Evolutionary conservation across 2,113 vertebrate species (phyloP), one percentile per base, ranked within the genome.

Genomic region (Stomatorhinus ivindoensis): DNA sequence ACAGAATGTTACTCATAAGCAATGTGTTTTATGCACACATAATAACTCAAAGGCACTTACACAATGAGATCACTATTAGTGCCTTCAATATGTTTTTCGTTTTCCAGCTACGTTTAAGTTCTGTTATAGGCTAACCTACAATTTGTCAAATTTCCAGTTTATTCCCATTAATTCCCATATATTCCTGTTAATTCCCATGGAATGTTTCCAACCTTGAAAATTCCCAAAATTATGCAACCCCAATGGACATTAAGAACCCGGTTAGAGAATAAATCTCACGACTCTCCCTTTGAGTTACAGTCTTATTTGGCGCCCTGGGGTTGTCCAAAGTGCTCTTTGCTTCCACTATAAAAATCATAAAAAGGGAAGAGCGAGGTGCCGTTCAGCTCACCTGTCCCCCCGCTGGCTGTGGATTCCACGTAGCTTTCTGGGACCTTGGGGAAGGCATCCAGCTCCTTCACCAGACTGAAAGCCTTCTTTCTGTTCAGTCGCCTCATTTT

Each of bases 391-490:
- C 98, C 98, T 93, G 98, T 99, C 89, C 98, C 98, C 90, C 98
- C 98, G 0, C 96, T 98, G 0, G 97, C 96, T 88, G 98, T 97
- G 5, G 98, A 97, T 94, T 99, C 97, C 92, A 99, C 97, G 91
- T 99, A 99, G 94, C 98, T 99, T 53, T 98, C 97, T 48, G 98
- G 98, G 90, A 99, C 96, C 95, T 99, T 99, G 0, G 98, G 98
- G 90, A 99, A 99, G 87, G 98, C 98, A 93, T 99, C 98, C 93
- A 99, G 90, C 90, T 99, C 98, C 93, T 97, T 99, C 90, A 99
- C 96, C 94, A 99, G 95, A 95, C 93, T 97, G 94, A 99, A 94
- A 48, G 98, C 97, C 95, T 98, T 99, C 95, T 97, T 99, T 93
- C 95, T 97, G 93, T 96, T 97, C 95, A 99, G 93, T 90, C 98